Evolutionary conservation across 2,888 invertebrate genomes (phyloP), one percentile per base, ranked within the genome.

Genomic region (Drosophila rubida): DNA sequence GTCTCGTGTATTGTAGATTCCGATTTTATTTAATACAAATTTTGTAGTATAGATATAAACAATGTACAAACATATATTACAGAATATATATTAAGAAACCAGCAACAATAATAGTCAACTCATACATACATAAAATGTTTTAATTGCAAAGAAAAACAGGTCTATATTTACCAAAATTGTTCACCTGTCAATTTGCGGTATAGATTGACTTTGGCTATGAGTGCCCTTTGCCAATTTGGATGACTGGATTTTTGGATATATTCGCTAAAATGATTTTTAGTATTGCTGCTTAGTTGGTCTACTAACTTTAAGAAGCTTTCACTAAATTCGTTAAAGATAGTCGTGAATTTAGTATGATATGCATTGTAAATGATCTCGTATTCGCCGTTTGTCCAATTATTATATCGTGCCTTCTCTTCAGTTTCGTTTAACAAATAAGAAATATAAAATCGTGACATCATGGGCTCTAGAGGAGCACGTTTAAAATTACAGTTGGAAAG

Each of bases 261-360:
- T 14, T 6, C 35, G 35, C 2, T 14, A 37, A 14, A 37, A 37
- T 6, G n/a, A 13, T 14, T 6, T 14, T 13, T 35, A 2, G 7
- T 13, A 35, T 13, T 35, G 13, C 7, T 13, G 7, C 35, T 35
- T 2, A 35, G 13, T 7, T 35, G 13, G 2, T 35, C 7, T 2
- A 37, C 13, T 2, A 14, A 37, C 14, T 37, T 14, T 14, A 0
- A 14, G 2, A 6, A 14, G 7, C 7, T 2, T 6, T 37, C 35
- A 2, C 0, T 7, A 2, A 7, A 14, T 2, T 37, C 35, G 2
- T 14, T 0, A 7, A 2, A 1, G 1, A 2, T 2, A 7, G 6
- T 6, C 35, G 13, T 0, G 2, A 7, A 2, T 7, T 14, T 37
- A 7, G 13, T 2, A 5, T 14, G 6, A 37, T 14, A 37, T 6